phyloP scores from a whole-genome alignment of 1,140 invertebrate genomes.

The Dolichoris vasculosae region DNA sequence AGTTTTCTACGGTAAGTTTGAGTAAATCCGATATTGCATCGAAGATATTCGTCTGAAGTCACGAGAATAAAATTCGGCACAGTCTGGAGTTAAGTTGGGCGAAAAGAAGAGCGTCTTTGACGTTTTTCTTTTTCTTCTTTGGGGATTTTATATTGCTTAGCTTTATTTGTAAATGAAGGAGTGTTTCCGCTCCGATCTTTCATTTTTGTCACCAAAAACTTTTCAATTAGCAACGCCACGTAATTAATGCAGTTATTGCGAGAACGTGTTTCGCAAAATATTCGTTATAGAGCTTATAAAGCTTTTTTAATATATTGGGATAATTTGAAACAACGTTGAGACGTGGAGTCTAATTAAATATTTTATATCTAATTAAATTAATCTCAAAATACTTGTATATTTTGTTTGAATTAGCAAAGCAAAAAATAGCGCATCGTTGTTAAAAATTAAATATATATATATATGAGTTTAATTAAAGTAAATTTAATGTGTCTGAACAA shows the following conservation, averaged over 20 bases:
- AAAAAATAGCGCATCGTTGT: background rate
- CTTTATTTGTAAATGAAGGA: conserved; percentile 19
- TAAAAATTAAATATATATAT: background rate
- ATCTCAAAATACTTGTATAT: background rate
- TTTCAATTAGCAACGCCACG: conserved; percentile 38
- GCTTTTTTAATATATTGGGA: background rate
- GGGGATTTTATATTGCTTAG: conserved; percentile 21
- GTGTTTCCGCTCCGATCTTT: background rate
- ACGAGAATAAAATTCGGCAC: conserved; percentile 42
- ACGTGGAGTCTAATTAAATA: background rate
- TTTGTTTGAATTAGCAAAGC: background rate
- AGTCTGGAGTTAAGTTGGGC: conserved; percentile 12
- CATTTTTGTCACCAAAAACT: conserved; percentile 3
- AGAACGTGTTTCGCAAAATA: background rate
- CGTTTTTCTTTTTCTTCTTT: background rate
- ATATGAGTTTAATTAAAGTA: too few relatives aligned
- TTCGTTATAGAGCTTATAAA: background rate
- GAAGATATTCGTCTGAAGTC: conserved; percentile 45
- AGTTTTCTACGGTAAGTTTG: conserved; percentile 63
- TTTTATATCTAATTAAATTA: background rate
- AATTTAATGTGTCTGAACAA: too few relatives aligned
- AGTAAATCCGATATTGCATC: conserved; percentile 73
- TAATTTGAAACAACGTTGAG: background rate
- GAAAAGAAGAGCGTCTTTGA: background rate
- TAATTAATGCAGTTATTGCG: conserved; percentile 31